Evolutionary conservation across 2,888 invertebrate genomes (phyloP), one percentile per base, ranked within the genome.

Genomic region (Melanchra persicariae): DNA sequence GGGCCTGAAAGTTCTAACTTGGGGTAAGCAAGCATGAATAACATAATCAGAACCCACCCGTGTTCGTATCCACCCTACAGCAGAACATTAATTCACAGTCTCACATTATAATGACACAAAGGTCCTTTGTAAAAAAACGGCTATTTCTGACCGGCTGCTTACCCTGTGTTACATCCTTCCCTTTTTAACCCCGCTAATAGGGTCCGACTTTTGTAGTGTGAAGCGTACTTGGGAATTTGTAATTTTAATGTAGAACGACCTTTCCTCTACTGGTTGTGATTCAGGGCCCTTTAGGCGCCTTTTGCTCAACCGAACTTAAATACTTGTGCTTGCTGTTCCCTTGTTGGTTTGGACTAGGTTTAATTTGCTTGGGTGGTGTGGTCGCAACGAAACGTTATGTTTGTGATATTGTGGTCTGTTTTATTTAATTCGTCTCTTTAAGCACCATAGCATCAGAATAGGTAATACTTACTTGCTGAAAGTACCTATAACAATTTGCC

Each of bases 171-270:
- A 69, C 52, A 57, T 65, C 52, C 52, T 54, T 71, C 63, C 67
- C 60, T 77, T 57, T 22, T 51, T 45, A 63, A 19, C 49, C 52
- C n/a, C 22, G n/a, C 76, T 82, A 82, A 82, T 82, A 82, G 81
- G 81, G 81, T 82, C 34, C 34, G 61, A 72, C 62, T 65, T 72
- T 79, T 69, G 70, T 73, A 82, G 68, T 77, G 54, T n/a, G 61
- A 71, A 67, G 67, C n/a, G 66, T 68, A 57, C 79, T 82, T 70
- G 52, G 59, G 58, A 77, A 74, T 77, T 77, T 70, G 65, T 71
- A 78, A 77, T 78, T 74, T 74, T 52, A 59, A 78, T 70, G 75
- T 52, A 24, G 40, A 40, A 65, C 15, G 62, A 19, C 65, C 63
- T 54, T 71, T 70, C 49, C 45, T 43, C 24, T 30, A 30, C 22